Base-by-base conservation (phyloP, 2,888 invertebrate species). In the Xestobium rufovillosum region DNA sequence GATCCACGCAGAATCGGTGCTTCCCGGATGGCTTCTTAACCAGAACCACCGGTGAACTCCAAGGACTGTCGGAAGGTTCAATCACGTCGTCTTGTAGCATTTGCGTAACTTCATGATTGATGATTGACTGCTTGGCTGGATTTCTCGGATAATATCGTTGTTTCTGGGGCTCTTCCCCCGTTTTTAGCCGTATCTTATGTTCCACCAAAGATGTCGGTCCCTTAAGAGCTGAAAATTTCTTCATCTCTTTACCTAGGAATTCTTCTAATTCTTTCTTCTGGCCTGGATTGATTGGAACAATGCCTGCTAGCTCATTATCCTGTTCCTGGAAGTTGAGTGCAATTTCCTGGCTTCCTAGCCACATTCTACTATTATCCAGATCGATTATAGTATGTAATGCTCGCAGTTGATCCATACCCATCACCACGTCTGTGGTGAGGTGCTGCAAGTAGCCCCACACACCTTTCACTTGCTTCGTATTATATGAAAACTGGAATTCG, bases 1-100 rank as follows among this genome's bases (percentile, higher is more conserved):
- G 54, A 25, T 54, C 52, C 2, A 52, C 41, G 26, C 49, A 50
- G 26, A 51, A 47, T 6, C 48, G 31, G 4, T 40, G 11, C 17
- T 31, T 17, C 12, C 42, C 23, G n/a, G 25, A 2, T 17, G 8
- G 14, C 17, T 39, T 39, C 14, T 23, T 37, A 1, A 37, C 37
- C 1, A 37, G 4, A 2, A 41, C 37, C 3, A 36, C 29, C 8
- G 40, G 37, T 2, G 36, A 37, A 12, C 40, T 40, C 29, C 36
- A 40, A 2, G 41, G 26, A 17, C 39, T 39, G 6, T 16, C 3
- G 3, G 39, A 35, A 1, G 25, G 35, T 14, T 39, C 31, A 10
- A 33, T 28, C 6, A 29, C n/a, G 15, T 26, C 13, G 27, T 28
- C 27, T 27, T 27, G 28, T 9, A 14, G 31, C 31, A 19, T 19